Percentiles rank a stretch among this genome's conserved stretches.
Conservation (phyloP, 1,140 invertebrate species). For the Heliothis subflexa region DNA sequence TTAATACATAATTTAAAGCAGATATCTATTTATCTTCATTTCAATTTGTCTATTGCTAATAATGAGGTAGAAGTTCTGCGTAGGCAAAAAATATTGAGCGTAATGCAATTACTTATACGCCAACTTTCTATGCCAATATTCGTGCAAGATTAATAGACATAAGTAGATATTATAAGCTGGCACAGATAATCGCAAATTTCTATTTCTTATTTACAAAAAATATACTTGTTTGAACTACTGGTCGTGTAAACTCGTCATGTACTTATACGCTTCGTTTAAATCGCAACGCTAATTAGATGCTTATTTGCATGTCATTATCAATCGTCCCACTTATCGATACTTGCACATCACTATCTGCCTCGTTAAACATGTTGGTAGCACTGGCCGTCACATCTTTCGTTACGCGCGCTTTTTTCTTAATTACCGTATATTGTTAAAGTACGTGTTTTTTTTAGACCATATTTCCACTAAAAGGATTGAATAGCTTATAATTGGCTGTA, state of each 20-base stretch:
- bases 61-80: conserved; percentile 19
- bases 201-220: conserved; percentile 43
- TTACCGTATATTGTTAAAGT: conserved; percentile 76
- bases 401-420: conserved; percentile 81
- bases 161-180: conserved; percentile 16
- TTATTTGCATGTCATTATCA: conserved; percentile 54
- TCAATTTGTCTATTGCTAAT: background rate
- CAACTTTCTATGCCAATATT: conserved; percentile 38
- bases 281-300: conserved; percentile 46
- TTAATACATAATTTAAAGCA: background rate
- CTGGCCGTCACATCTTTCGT: conserved; percentile 77
- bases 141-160: conserved; percentile 33
- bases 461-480: conserved; percentile 79
- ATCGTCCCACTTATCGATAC: conserved; percentile 58
- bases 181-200: conserved; percentile 26
- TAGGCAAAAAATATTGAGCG: background rate
- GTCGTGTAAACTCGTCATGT: conserved; percentile 24
- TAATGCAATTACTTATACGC: conserved; percentile 11
- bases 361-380: conserved; percentile 74
- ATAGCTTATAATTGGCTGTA: conserved; percentile 85
- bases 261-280: conserved; percentile 38
- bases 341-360: conserved; percentile 64
- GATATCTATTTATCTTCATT: background rate
- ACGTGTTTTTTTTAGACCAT: conserved; percentile 69
- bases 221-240: conserved; percentile 43